A percentile compares a stretch with the other conserved stretches of the same genome.
Conservation (phyloP, 2,113 vertebrate genomes). For the Notechis scutatus region DNA sequence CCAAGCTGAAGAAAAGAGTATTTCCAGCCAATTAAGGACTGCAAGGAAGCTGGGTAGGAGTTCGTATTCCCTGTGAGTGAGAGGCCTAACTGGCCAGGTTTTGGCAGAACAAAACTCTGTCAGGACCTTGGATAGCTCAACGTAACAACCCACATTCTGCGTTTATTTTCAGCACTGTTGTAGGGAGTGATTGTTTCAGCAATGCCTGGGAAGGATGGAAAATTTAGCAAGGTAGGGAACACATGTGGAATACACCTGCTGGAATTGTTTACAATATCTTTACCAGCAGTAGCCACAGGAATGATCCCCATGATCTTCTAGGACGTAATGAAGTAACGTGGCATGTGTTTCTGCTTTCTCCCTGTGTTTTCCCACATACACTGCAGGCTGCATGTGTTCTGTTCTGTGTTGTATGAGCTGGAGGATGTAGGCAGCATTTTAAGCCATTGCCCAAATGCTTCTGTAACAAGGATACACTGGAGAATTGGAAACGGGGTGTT, state of each 20-base stretch:
- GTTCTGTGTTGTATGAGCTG: neutral
- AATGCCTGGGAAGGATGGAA: neutral
- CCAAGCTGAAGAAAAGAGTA: neutral
- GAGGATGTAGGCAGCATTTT: neutral
- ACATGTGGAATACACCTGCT: neutral
- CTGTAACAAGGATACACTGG: neutral
- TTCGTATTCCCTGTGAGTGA: neutral
- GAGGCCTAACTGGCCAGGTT: neutral
- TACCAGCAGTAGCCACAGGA: neutral
- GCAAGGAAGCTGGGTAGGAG: neutral
- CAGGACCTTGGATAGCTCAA: neutral
- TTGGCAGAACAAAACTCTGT: neutral
- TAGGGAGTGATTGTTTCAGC: neutral
- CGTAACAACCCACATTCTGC: neutral
- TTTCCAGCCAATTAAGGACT: neutral
- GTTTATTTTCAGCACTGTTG: neutral
- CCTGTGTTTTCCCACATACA: neutral
- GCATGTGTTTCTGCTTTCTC: neutral
- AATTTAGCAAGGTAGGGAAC: neutral
- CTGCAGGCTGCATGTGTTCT: neutral
- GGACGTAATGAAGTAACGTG: neutral
- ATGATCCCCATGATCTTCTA: neutral
- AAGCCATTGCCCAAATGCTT: neutral
- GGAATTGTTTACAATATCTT: neutral
- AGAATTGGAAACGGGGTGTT: neutral